Conservation (phyloP, 2,113 vertebrate species). For the Phalacrocorax carbo region DNA sequence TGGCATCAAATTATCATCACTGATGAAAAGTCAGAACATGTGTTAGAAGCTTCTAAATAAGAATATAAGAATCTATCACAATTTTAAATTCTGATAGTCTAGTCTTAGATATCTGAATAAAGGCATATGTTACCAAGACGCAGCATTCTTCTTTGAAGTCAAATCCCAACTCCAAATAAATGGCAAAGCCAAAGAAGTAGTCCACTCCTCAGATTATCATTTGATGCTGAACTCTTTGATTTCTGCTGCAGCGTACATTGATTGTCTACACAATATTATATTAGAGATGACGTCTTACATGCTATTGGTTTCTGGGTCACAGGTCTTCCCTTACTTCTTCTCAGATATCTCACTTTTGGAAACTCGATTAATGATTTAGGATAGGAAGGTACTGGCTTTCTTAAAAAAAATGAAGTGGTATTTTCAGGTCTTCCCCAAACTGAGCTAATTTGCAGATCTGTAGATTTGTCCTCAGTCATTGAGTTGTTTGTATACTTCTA, state of each 20-base stretch:
- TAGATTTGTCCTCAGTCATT: neutral
- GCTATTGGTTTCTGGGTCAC: neutral
- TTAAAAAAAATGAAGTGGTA: neutral
- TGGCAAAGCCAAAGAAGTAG: neutral
- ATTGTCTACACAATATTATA: neutral
- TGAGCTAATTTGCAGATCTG: neutral
- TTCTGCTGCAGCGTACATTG: neutral
- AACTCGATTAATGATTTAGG: neutral
- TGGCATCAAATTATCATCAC: accelerated
- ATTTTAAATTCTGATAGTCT: neutral
- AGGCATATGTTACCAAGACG: accelerated
- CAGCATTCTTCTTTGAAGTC: neutral
- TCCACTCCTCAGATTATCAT: neutral
- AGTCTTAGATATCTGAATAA: neutral
- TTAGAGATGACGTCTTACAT: neutral
- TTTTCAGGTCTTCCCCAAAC: neutral
- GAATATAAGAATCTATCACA: neutral
- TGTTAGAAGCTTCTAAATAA: neutral
- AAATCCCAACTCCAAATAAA: neutral
- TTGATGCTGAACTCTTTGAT: neutral
- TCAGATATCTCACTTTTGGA: neutral
- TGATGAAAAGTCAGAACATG: neutral
- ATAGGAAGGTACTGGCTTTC: neutral
- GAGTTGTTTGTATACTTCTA: neutral
- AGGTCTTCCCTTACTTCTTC: neutral